Conservation (phyloP, 2,888 invertebrate species). For the Aquatica leii region DNA sequence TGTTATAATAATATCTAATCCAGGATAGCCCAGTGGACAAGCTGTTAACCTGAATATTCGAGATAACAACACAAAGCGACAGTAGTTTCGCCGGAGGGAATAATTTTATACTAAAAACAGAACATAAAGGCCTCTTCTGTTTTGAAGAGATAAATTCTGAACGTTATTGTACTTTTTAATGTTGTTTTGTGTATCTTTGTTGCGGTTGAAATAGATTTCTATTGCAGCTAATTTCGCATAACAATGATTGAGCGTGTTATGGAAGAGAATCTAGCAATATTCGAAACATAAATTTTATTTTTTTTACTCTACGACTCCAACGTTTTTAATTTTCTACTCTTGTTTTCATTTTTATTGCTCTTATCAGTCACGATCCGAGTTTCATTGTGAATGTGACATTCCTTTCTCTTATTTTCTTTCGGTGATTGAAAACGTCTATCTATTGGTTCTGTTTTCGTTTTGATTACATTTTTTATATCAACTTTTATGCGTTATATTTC, state of each 20-base stretch:
- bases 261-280: conserved; percentile 5
- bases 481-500: no score
- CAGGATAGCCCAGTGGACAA: conserved; percentile 34
- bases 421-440: conserved; percentile 10
- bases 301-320: not conserved
- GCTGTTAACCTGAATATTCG: conserved; percentile 38
- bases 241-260: conserved; percentile 6
- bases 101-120: conserved; percentile 35
- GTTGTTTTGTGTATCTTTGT: conserved; percentile 22
- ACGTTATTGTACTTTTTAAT: conserved; percentile 32
- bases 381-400: conserved; percentile 16
- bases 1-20: conserved; percentile 37
- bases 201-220: conserved; percentile 19
- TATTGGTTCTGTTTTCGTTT: conserved; percentile 6
- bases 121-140: conserved; percentile 31
- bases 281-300: no score
- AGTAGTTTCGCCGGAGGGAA: conserved; percentile 34
- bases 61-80: conserved; percentile 35
- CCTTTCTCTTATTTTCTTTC: conserved; percentile 9
- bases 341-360: conserved; percentile 25
- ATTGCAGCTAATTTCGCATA: conserved; percentile 1
- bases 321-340: conserved; percentile 21
- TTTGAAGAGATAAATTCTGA: conserved; percentile 32
- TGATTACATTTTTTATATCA: not conserved
- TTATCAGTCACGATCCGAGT: conserved; percentile 25